Evolutionary conservation across 2,888 invertebrate genomes (phyloP).

Genomic region (Blastobasis lacticolella): DNA sequence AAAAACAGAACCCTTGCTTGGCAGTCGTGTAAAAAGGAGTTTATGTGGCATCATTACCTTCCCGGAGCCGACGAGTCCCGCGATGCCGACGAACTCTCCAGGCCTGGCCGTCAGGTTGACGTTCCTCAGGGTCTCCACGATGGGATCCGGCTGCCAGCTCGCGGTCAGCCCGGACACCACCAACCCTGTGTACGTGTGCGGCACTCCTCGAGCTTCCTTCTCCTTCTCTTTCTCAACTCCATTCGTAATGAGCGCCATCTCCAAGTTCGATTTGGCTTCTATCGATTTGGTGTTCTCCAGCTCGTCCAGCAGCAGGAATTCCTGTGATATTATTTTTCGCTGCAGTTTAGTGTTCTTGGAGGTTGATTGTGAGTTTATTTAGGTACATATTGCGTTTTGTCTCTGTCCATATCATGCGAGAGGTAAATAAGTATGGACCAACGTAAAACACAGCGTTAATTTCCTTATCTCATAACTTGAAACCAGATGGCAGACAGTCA

Average conservation of each 20-base stretch:
- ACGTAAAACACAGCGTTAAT: no score
- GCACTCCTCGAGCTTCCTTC: conserved; percentile 29
- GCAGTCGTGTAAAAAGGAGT: no score
- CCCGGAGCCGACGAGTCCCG: conserved; percentile 85
- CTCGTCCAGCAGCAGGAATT: conserved; percentile 61
- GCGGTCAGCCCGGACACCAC: conserved; percentile 55
- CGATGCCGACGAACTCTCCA: conserved; percentile 78
- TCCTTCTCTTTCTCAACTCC: conserved; percentile 37
- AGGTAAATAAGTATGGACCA: no score
- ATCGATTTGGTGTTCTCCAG: conserved; percentile 32
- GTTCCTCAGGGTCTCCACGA: conserved; percentile 71
- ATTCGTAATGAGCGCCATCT: conserved; percentile 26
- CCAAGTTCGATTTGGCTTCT: conserved; percentile 23
- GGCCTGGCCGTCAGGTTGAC: conserved; percentile 64
- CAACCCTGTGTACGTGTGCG: conserved; percentile 35
- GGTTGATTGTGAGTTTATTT: no score
- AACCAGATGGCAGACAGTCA: no score
- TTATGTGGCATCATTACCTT: conserved; percentile 56
- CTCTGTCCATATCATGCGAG: no score
- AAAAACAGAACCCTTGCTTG: no score
- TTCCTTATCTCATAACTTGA: no score
- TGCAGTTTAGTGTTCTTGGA: no score
- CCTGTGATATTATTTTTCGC: conserved; percentile 27
- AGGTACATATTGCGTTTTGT: no score
- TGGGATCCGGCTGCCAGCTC: conserved; percentile 56